Base-by-base conservation (phyloP, 2,888 invertebrate species). In the Zhengitettix transpicula region DNA sequence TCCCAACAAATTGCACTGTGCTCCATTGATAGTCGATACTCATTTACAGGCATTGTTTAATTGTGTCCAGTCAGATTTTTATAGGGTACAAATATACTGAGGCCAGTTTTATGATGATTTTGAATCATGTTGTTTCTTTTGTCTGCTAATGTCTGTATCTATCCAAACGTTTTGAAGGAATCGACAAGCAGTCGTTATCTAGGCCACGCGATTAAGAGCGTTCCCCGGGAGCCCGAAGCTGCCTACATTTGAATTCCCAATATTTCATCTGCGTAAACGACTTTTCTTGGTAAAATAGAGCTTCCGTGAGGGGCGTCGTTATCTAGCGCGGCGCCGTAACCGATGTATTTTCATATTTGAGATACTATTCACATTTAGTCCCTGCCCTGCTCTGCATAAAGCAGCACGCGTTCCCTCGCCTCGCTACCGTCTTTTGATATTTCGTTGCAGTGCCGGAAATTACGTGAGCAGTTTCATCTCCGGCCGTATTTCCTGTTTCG, bases 401-500 rank as follows among this genome's bases (percentile, higher is more conserved):
- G 47, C 47, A 47, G 14, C 14, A n/a, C 55, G 55, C 40, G 40
- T 12, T 55, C 55, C 55, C 40, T 40, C 40, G 40, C n/a, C 55
- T 56, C 60, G 55, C 57, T 60, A 57, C 60, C 58, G 58, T 58
- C 58, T 58, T 58, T 58, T 58, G 58, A 58, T 58, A 58, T 58
- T 58, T 58, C 60, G 60, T 54, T 56, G 60, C 54, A 44, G 53
- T 54, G 51, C 62, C 62, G 62, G 62, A 62, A 62, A 62, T 62
- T 62, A 62, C 60, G 60, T 62, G 62, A 62, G 62, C 58, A 60
- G 62, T 62, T 62, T 62, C 62, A 62, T 62, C 62, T 62, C 62
- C 62, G 62, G 60, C 58, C 62, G 62, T 62, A 62, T 62, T 62
- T 62, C 62, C 62, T 62, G 62, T 62, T 62, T 62, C 60, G 62